Conservation (phyloP, 2,888 invertebrate genomes). For the Lathronympha strigana region DNA sequence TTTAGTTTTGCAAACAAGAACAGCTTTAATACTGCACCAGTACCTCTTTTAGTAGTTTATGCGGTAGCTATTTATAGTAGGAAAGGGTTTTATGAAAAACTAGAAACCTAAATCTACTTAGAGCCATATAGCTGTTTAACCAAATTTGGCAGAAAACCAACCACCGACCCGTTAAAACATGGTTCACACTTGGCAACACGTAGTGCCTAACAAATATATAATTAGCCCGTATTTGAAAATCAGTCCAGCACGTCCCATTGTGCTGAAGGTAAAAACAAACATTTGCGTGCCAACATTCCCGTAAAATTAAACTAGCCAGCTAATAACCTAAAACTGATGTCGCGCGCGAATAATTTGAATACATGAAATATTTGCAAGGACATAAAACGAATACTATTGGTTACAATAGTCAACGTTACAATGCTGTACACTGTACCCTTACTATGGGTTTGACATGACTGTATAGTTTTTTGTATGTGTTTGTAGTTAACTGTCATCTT, state of each 20-base stretch:
- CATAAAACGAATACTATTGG: constrained; percentile 24
- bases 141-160: neutral
- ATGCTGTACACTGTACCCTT: no score
- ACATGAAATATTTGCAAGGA: constrained; percentile 24
- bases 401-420: constrained; percentile 8
- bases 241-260: constrained; percentile 7
- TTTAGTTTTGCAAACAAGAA: no score
- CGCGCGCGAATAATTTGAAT: constrained; percentile 34
- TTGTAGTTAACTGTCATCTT: no score
- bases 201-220: neutral
- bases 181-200: neutral
- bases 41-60: no score
- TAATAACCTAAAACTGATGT: constrained; percentile 12
- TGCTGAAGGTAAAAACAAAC: constrained; percentile 1
- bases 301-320: constrained; percentile 15
- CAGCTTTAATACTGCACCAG: no score
- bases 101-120: no score
- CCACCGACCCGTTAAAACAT: neutral
- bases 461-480: no score
- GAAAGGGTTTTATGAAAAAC: no score
- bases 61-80: no score
- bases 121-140: no score
- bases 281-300: constrained; percentile 1
- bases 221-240: constrained; percentile 7
- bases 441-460: no score